These are phyloP conservation scores for Portevinia maculata DNA, from an alignment of 2,888 invertebrate genomes.

Conservation along the genomic window DNA sequence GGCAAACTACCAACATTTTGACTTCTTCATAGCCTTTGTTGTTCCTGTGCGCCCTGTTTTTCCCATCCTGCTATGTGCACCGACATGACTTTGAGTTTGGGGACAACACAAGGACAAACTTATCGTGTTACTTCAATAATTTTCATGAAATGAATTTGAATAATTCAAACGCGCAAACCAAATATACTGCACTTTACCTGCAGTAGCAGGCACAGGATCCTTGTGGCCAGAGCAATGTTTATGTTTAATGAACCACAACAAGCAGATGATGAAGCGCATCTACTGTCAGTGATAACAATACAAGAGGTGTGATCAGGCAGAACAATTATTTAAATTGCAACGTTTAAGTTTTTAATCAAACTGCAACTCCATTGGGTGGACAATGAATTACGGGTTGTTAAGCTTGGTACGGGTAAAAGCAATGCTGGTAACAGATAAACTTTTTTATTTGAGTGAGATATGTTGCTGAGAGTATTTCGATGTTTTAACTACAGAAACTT, in stretches of 20 bases:
- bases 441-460: slow-evolving; percentile 29
- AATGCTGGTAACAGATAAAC: slow-evolving; percentile 24
- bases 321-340: slow-evolving; percentile 47
- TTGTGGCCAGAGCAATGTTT: slow-evolving; percentile 1
- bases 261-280: slow-evolving; percentile 52
- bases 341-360: slow-evolving; percentile 55
- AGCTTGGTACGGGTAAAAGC: background rate
- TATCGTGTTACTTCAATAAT: slow-evolving; percentile 71
- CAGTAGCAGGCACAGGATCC: slow-evolving; percentile 3
- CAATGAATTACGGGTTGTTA: slow-evolving; percentile 35
- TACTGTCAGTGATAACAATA: slow-evolving; percentile 38
- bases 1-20: slow-evolving; percentile 25
- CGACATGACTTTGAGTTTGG: slow-evolving; percentile 6
- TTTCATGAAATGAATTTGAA: slow-evolving; percentile 66
- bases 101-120: slow-evolving; percentile 31
- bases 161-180: slow-evolving; percentile 52
- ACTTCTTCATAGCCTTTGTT: background rate
- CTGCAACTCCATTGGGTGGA: slow-evolving; percentile 47
- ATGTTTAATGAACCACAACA: slow-evolving; percentile 48
- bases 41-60: background rate
- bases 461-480: slow-evolving; percentile 26
- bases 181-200: slow-evolving; percentile 11
- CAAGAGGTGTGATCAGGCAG: slow-evolving; percentile 18
- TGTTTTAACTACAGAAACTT: slow-evolving; percentile 55
- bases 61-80: slow-evolving; percentile 21